These are phyloP conservation scores for Heterodera schachtii DNA, from an alignment of 1,140 invertebrate genomes.

Conservation along the genomic window DNA sequence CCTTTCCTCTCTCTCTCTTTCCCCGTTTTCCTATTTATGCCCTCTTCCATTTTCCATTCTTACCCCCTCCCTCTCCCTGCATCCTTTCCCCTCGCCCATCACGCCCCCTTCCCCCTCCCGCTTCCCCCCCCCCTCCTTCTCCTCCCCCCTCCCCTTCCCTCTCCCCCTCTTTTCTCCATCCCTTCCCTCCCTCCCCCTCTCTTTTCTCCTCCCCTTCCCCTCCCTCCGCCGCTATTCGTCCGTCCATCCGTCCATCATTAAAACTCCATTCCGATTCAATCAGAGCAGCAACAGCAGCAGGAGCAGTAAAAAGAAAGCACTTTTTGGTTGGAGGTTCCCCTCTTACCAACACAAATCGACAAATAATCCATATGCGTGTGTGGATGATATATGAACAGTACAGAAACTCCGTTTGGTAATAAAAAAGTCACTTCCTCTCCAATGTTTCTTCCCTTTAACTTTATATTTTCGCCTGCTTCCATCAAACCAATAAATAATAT, in stretches of 20 bases:
- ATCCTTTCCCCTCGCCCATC: neutral
- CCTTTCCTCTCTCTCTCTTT: neutral
- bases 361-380: neutral
- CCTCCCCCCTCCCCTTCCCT: neutral
- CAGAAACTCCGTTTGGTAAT: neutral
- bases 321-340: neutral
- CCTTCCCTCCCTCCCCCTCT: neutral
- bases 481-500: too few species aligned
- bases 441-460: neutral
- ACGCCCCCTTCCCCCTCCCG: neutral
- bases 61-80: too few species aligned
- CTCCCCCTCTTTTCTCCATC: too few species aligned
- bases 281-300: neutral
- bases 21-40: too few species aligned
- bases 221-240: neutral
- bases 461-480: neutral
- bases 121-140: neutral
- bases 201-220: neutral
- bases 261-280: constrained; percentile 1
- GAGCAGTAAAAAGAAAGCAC: constrained; percentile 1
- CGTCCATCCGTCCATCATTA: neutral
- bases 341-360: neutral
- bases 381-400: neutral
- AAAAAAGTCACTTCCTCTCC: neutral
- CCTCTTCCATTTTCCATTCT: too few species aligned